These are phyloP conservation scores for Marmota flaviventris DNA, from an alignment of 2,113 vertebrate species.

Conservation along the genomic window DNA sequence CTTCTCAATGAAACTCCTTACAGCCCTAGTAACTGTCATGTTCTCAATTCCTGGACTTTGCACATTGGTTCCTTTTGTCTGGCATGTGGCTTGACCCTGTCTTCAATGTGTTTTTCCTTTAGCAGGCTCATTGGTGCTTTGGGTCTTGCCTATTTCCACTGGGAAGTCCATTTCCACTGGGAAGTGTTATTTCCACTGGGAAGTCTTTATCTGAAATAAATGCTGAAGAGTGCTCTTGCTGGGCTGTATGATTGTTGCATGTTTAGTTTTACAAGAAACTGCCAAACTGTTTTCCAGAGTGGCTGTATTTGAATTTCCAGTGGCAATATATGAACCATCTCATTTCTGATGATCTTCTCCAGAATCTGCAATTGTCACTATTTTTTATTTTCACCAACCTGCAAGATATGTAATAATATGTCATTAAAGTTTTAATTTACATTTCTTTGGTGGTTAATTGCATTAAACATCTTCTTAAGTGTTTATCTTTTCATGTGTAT, in stretches of 20 bases:
- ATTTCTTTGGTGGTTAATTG: neutral
- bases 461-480: neutral
- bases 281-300: neutral
- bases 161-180: neutral
- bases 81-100: neutral
- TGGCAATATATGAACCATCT: neutral
- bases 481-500: neutral
- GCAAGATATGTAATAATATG: neutral
- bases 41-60: neutral
- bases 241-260: neutral
- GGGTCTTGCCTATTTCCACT: neutral
- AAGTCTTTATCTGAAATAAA: slow-evolving; percentile 8
- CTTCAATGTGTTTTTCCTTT: neutral
- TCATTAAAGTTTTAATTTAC: slow-evolving; percentile 16
- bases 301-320: neutral
- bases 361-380: neutral
- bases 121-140: neutral
- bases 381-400: slow-evolving; percentile 29
- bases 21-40: neutral
- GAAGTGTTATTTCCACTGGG: neutral
- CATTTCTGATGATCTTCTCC: neutral
- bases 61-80: neutral
- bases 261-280: slow-evolving; percentile 24
- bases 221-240: neutral
- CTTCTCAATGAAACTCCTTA: neutral